Evolutionary conservation across 2,113 vertebrate genomes (phyloP), one percentile per base, ranked within the genome.

Genomic region (Epinephelus moara): DNA sequence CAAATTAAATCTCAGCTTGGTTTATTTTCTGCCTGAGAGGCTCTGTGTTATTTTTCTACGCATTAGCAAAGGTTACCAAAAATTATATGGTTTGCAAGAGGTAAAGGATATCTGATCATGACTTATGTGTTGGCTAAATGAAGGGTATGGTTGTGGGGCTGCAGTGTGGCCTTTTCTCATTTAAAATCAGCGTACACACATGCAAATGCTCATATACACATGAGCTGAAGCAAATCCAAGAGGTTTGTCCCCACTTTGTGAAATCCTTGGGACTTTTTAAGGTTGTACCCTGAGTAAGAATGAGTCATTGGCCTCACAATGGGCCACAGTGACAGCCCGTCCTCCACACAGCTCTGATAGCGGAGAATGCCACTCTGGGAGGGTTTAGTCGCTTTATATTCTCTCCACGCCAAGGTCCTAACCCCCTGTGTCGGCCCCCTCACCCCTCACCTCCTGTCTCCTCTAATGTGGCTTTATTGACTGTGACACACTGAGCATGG

Each of bases 391-490:
- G 57, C 86, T 91, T 92, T 92, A 88, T 92, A 92, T 93, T 89
- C 89, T 80, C 77, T 74, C 91, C 89, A 90, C 70, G 63, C 87
- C 12, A 45, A 85, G 93, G 90, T 92, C 93, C 81, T 89, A 86
- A 89, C 85, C 90, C 89, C 84, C 89, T 80, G 81, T 82, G 81
- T 89, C 25, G 25, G 80, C 87, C 92, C 91, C 88, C 81, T 89
- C 91, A 88, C 90, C 91, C 85, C 85, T 91, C 84, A 91, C 91
- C 90, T 91, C 86, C 85, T 84, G 89, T 88, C 93, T 89, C 80
- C 84, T 89, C 91, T 91, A 92, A 93, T 92, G 92, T 91, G 91
- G 78, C 89, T 93, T 94, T 94, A 94, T 93, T 93, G 93, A 93
- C 91, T 94, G 91, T 94, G 94, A 93, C 93, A 92, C 91, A 89